These are phyloP conservation scores for Philaethria dido DNA, from an alignment of 2,888 invertebrate species.

Conservation along the genomic window DNA sequence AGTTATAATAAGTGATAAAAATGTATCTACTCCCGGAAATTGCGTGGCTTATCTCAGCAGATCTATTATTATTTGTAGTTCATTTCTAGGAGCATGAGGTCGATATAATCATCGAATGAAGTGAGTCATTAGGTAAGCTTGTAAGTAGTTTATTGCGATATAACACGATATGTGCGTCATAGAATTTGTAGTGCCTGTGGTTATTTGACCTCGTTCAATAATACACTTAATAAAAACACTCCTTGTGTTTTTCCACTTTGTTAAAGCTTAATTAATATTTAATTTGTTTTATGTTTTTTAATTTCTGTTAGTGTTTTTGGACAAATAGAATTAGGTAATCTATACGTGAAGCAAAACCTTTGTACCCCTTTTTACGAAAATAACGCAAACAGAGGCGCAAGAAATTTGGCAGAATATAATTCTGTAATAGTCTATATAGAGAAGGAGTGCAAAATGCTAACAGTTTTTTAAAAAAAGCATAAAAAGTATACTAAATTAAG, in stretches of 20 bases:
- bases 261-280: neutral
- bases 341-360: too few relatives aligned
- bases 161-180: conserved; percentile 31
- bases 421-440: too few relatives aligned
- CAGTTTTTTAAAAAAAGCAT: too few relatives aligned
- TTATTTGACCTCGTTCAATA: conserved; percentile 10
- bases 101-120: conserved; percentile 34
- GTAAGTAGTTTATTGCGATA: conserved; percentile 16
- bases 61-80: conserved; percentile 31
- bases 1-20: neutral
- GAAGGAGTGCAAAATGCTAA: too few relatives aligned
- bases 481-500: too few relatives aligned
- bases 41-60: conserved; percentile 29
- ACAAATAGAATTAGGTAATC: too few relatives aligned
- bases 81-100: conserved; percentile 25
- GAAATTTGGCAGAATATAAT: too few relatives aligned
- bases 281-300: too few relatives aligned
- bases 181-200: neutral
- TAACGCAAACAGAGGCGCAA: too few relatives aligned
- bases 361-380: too few relatives aligned
- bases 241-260: neutral
- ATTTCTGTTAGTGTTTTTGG: too few relatives aligned
- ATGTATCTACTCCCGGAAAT: neutral
- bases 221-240: neutral
- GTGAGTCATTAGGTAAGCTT: conserved; percentile 35